Conservation (phyloP, 2,888 invertebrate genomes). For the Leptothorax acervorum region DNA sequence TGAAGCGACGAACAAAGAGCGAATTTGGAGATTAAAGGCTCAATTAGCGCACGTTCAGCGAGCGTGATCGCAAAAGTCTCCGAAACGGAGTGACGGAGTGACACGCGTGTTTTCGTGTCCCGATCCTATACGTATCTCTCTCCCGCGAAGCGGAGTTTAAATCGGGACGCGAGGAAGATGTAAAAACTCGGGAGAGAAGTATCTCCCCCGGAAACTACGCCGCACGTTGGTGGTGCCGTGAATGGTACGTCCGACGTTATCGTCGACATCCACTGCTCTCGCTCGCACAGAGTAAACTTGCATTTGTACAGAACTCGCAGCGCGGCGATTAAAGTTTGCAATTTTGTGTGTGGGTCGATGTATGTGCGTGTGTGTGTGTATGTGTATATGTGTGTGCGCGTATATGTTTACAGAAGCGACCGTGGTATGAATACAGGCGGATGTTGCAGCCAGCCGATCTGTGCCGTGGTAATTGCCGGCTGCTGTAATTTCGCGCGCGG, state of each 20-base stretch:
- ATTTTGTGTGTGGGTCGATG: not conserved
- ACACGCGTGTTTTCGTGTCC: not conserved
- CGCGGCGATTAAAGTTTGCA: conserved; percentile 13
- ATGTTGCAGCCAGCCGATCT: not conserved
- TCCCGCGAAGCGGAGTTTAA: not conserved
- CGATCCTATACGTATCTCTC: not conserved
- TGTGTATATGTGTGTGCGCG: not conserved
- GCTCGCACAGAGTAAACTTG: not conserved
- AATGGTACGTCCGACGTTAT: conserved; percentile 29
- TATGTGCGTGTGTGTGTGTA: not conserved
- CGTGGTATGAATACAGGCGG: not conserved
- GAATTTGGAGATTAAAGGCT: conserved; percentile 12
- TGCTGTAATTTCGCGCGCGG: not conserved
- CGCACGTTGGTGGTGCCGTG: not conserved
- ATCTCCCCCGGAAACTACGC: conserved; percentile 10
- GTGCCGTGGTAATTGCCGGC: conserved; percentile 4
- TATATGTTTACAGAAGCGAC: not conserved
- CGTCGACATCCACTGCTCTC: not conserved
- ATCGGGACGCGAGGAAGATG: not conserved
- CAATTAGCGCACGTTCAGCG: not conserved
- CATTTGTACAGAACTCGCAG: not conserved
- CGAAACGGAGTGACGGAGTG: not conserved
- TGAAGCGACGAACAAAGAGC: not conserved
- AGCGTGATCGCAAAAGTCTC: not conserved
- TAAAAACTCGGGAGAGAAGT: not conserved